Conservation (phyloP, 2,888 invertebrate genomes). For the Cephalotes varians region DNA sequence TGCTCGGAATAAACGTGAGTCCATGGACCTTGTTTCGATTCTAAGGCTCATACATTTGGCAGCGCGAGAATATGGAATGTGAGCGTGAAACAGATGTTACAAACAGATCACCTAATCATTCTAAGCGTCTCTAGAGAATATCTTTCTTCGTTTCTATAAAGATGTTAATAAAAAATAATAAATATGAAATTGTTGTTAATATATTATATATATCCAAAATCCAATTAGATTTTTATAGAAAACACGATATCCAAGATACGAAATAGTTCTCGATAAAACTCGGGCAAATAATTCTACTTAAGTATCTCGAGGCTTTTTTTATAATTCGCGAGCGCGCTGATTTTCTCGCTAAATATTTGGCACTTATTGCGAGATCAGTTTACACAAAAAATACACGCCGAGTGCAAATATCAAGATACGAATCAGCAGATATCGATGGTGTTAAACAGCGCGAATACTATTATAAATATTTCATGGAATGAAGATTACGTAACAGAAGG, state of each 20-base stretch:
- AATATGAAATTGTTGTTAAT: not conserved
- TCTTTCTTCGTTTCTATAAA: not conserved
- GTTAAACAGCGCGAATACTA: not conserved
- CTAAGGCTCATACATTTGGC: not conserved
- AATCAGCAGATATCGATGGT: not conserved
- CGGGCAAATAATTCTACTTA: not conserved
- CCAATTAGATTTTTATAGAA: not conserved
- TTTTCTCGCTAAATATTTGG: not conserved
- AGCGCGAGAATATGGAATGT: not conserved
- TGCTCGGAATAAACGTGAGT: constrained; percentile 72
- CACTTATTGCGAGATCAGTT: not conserved
- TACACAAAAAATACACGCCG: constrained; percentile 23
- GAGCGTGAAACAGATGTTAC: constrained; percentile 1
- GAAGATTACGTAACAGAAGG: constrained; percentile 43
- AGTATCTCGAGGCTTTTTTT: not conserved
- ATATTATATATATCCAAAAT: not conserved
- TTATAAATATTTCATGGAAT: constrained; percentile 30
- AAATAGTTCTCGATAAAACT: not conserved
- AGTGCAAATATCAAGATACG: constrained; percentile 22
- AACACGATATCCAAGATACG: not conserved
- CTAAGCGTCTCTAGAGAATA: not conserved
- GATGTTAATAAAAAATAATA: not conserved
- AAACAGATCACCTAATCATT: not conserved
- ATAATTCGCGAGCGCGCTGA: not conserved
- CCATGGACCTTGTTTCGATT: constrained; percentile 41